A percentile compares a stretch with the other conserved stretches of the same genome.
Conservation (phyloP, 2,113 vertebrate species). For the Oreochromis niloticus region DNA sequence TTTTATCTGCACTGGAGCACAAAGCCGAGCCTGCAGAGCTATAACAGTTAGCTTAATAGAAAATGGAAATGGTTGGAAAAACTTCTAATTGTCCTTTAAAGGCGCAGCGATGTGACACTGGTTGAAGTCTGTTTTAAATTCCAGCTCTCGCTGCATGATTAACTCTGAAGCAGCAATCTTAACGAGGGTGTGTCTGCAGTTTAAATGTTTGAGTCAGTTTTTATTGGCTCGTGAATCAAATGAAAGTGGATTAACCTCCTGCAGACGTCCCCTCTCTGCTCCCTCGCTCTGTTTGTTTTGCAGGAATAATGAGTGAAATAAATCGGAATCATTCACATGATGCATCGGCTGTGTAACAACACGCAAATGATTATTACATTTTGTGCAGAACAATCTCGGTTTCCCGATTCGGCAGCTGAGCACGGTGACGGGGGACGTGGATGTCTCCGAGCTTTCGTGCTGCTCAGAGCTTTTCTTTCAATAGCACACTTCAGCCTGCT, state of each 20-base stretch:
- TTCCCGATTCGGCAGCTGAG: not conserved
- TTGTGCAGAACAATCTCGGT: not conserved
- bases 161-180: not conserved
- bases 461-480: not conserved
- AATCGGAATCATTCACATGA: not conserved
- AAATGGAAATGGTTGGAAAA: not conserved
- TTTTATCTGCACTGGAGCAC: not conserved
- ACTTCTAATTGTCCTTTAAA: not conserved
- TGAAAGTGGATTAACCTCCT: not conserved
- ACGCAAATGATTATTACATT: not conserved
- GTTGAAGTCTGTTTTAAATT: not conserved
- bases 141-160: not conserved
- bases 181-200: not conserved
- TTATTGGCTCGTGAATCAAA: not conserved
- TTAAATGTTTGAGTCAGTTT: not conserved
- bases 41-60: not conserved
- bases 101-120: not conserved
- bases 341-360: rapidly evolving
- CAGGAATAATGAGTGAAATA: not conserved
- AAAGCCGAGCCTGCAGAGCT: rapidly evolving
- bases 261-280: not conserved
- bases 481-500: not conserved
- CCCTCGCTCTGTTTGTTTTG: not conserved
- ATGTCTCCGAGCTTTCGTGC: not conserved
- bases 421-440: rapidly evolving